Conservation (phyloP, 2,797 vertebrate species). For the Manis crassicaudata region DNA sequence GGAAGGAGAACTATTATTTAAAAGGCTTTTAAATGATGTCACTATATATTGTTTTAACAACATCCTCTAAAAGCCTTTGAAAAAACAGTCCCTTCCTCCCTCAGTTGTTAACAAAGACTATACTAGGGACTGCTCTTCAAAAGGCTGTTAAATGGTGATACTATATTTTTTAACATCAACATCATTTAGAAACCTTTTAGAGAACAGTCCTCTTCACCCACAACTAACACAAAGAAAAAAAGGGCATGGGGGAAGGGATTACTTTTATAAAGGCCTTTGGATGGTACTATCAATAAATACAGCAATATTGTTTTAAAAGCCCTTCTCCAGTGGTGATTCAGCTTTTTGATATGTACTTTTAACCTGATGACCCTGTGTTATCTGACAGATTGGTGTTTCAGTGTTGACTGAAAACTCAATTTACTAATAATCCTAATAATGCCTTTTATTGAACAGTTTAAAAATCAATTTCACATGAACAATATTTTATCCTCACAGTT, state of each 20-base stretch:
- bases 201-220: conserved; percentile 59
- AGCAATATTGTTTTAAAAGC: conserved; percentile 72
- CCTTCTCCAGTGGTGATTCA: conserved; percentile 60
- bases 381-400: conserved; percentile 65
- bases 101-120: conserved; percentile 73
- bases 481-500: not conserved
- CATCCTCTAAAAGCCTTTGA: conserved; percentile 76
- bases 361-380: conserved; percentile 47
- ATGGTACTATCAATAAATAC: conserved; percentile 62
- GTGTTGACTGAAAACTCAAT: conserved; percentile 63
- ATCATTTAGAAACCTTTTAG: conserved; percentile 80
- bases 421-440: conserved; percentile 71
- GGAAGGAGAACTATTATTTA: conserved; percentile 73
- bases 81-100: conserved; percentile 58
- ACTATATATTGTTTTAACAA: conserved; percentile 79
- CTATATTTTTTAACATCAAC: conserved; percentile 74
- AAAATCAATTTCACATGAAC: conserved; percentile 65
- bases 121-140: conserved; percentile 63
- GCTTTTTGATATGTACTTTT: conserved; percentile 69
- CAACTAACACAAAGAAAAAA: not conserved
- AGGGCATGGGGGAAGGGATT: conserved; percentile 54
- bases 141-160: conserved; percentile 68
- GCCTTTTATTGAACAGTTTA: conserved; percentile 61
- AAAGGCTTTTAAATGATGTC: conserved; percentile 78
- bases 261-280: conserved; percentile 71